phyloP scores from a whole-genome alignment of 2,888 invertebrate genomes.

The Drosophila robusta region DNA sequence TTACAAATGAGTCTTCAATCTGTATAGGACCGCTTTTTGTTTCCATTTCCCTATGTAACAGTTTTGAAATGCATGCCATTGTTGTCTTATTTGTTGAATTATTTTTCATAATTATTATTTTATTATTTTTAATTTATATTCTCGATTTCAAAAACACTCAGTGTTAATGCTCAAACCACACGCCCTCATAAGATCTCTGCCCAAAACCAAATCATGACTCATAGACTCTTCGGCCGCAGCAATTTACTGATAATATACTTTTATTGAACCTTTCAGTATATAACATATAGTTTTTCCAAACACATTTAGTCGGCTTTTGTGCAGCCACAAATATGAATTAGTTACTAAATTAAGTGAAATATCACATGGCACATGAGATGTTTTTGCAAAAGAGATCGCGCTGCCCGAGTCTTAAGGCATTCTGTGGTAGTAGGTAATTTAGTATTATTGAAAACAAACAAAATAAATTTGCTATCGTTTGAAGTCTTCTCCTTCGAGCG shows the following conservation, averaged over 20 bases:
- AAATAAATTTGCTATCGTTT: background rate
- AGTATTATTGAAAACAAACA: background rate
- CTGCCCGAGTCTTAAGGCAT: constrained; percentile 12
- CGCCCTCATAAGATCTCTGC: no score
- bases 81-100: no score
- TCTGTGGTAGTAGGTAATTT: background rate
- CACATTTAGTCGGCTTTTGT: background rate
- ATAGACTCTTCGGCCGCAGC: no score
- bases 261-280: background rate
- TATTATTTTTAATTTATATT: no score
- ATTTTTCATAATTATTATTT: no score
- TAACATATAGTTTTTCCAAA: background rate
- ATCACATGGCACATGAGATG: background rate
- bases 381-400: background rate
- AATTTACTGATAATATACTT: background rate
- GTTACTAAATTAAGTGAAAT: constrained; percentile 5
- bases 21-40: no score
- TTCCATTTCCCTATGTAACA: no score
- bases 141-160: no score
- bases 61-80: no score
- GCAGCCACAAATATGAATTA: background rate
- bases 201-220: no score
- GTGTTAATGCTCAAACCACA: no score
- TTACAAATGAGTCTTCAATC: no score
- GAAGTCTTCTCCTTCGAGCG: background rate